A percentile compares a stretch with the other conserved stretches of the same genome.
Conservation (phyloP, 2,113 vertebrate genomes). For the Rafetus swinhoei region DNA sequence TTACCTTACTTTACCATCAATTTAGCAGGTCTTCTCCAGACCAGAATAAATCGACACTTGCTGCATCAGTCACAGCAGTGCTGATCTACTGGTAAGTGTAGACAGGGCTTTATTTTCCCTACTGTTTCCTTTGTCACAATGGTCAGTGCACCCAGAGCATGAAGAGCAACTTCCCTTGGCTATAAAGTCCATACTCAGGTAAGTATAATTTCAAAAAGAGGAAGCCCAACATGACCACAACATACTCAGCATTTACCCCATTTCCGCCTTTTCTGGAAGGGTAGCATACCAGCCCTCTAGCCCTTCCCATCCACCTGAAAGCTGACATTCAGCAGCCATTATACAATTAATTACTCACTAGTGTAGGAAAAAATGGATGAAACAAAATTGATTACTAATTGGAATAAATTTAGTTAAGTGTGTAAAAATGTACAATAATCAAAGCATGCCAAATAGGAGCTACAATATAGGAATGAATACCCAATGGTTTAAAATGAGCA, state of each 20-base stretch:
- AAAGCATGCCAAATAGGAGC: neutral
- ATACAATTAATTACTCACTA: neutral
- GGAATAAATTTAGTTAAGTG: neutral
- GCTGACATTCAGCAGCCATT: neutral
- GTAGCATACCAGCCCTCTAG: neutral
- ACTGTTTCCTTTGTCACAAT: neutral
- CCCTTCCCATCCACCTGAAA: neutral
- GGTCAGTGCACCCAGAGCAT: slow-evolving; percentile 18
- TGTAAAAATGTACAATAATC: neutral
- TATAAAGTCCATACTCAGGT: neutral
- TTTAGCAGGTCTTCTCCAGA: too few relatives aligned
- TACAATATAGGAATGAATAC: neutral
- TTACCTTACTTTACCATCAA: too few relatives aligned
- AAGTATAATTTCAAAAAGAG: slow-evolving; percentile 36
- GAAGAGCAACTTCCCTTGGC: slow-evolving; percentile 1
- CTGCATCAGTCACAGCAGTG: too few relatives aligned
- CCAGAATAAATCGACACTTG: too few relatives aligned
- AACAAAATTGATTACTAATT: neutral
- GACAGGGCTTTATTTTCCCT: fast-evolving
- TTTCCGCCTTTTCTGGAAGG: neutral
- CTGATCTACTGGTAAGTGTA: too few relatives aligned
- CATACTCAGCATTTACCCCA: slow-evolving; percentile 21
- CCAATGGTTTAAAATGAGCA: slow-evolving; percentile 22
- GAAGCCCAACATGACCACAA: neutral
- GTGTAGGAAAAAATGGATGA: neutral